Evolutionary conservation across 2,797 vertebrate genomes (phyloP).

Genomic region (Epinephelus malabaricus): DNA sequence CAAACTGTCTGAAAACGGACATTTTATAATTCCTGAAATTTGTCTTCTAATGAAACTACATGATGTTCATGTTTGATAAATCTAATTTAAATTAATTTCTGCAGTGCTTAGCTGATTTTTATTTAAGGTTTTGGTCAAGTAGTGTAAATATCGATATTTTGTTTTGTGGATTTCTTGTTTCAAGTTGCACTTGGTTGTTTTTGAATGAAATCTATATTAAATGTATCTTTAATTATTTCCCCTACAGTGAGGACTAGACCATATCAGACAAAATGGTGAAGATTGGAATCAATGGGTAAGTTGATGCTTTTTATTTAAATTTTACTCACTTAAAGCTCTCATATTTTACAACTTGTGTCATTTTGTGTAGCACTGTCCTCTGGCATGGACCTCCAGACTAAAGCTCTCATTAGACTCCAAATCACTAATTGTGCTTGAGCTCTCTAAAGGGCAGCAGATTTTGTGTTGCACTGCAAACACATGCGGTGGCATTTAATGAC

Average conservation of each 20-base stretch:
- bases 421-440: background rate
- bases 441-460: background rate
- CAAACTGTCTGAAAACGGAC: background rate
- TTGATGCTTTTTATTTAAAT: background rate
- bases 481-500: background rate
- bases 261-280: constrained; percentile 77
- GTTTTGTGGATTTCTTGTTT: background rate
- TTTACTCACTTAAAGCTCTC: background rate
- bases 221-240: background rate
- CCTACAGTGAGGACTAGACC: constrained; percentile 41
- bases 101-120: background rate
- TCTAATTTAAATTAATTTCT: background rate
- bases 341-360: background rate
- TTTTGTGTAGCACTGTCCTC: background rate
- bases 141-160: background rate
- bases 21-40: background rate
- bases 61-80: background rate
- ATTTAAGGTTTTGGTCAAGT: background rate
- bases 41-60: background rate
- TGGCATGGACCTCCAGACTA: background rate
- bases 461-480: background rate
- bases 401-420: background rate
- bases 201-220: background rate
- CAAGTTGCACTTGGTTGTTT: background rate
- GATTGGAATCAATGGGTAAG: constrained; percentile 82